Percentiles rank a stretch among this genome's conserved stretches.
Evolutionary conservation across 2,113 vertebrate species (phyloP).

Genomic region (Rhea pennata): DNA sequence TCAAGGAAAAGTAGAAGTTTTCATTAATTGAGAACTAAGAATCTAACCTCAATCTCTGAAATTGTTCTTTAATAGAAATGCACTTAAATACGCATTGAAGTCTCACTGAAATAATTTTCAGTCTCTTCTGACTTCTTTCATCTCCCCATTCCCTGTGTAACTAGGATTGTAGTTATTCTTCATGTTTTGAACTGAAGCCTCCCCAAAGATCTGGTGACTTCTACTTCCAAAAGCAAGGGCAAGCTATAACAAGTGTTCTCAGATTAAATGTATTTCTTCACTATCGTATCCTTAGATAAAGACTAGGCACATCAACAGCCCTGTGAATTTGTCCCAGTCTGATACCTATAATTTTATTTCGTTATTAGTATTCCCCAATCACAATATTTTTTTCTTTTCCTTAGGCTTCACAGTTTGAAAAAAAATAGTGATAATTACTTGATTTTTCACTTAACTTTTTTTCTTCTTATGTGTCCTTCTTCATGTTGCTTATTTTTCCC

Average conservation of each 20-base stretch:
- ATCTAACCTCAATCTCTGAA: neutral
- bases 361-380: constrained; percentile 1
- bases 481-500: neutral
- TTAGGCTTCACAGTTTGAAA: neutral
- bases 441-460: neutral
- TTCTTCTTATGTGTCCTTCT: neutral
- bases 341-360: neutral
- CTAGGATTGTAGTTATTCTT: neutral
- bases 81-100: neutral
- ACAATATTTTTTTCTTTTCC: neutral
- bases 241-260: constrained; percentile 29
- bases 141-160: neutral
- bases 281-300: neutral
- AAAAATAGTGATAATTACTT: neutral
- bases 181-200: constrained; percentile 5
- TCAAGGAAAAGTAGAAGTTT: neutral
- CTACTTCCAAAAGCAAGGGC: constrained; percentile 50
- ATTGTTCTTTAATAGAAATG: neutral
- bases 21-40: neutral
- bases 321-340: neutral
- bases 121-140: neutral
- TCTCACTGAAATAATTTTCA: neutral
- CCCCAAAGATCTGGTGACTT: constrained; percentile 12
- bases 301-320: neutral
- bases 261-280: constrained; percentile 43